Evolutionary conservation across 1,140 invertebrate genomes (phyloP), one percentile per base, ranked within the genome.

Genomic region (Wasmannia auropunctata): DNA sequence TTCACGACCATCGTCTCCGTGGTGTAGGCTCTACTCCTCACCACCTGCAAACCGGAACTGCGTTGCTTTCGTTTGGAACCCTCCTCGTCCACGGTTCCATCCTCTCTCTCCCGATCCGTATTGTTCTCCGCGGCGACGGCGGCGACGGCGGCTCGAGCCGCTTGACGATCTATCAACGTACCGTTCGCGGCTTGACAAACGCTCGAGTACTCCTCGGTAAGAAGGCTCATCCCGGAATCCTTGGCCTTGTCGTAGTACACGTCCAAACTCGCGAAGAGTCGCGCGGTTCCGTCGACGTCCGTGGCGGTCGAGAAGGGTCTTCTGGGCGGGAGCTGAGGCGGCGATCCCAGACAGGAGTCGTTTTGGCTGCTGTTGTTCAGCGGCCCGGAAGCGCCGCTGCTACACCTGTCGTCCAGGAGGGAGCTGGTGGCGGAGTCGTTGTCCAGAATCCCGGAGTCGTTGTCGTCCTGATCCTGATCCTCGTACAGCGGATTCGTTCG

Each of bases 371-470:
- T 93, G 22, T 85, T 90, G 0, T 88, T 94, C 60, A 96, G 92
- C 8, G 95, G 95, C 25, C 96, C 96, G 4, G 96, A 96, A 91
- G 95, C 96, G 65, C 96, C 95, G 91, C 95, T 96, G 90, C 96
- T 96, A 91, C 96, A 95, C 49, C 96, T 95, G 90, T 96, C 96
- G 60, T 97, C 97, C 77, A 97, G 96, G 34, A 97, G 94, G 0
- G 97, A 97, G 54, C 96, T 96, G 37, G 96, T 96, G 6, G 96
- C 96, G 0, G 97, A 97, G 90, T 97, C 97, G 90, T 97, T 97
- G 85, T 97, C 96, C 90, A 97, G 93, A 86, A 98, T 98, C 11
- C 97, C 97, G 34, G 97, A 97, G 92, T 98, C 97, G 62, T 96
- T 96, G 92, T 97, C 97, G 92, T 97, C 97, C 76, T 95, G 95